Evolutionary conservation across 2,888 invertebrate genomes (phyloP).

Genomic region (Chirona hameri): DNA sequence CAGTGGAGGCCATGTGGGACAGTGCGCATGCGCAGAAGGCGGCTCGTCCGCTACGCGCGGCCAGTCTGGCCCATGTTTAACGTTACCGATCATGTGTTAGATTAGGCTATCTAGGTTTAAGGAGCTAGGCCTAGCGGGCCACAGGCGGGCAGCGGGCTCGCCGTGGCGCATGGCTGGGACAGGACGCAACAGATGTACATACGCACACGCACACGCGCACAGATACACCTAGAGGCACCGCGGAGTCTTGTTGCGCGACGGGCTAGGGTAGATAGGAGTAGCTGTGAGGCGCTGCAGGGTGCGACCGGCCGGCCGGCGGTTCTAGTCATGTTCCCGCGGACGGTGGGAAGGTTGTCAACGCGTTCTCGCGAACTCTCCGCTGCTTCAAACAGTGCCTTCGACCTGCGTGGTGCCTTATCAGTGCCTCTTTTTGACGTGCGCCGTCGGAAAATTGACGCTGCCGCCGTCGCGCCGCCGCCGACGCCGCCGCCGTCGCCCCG

Average conservation of each 20-base stretch:
- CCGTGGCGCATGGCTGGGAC: constrained; percentile 1
- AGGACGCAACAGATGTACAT: not conserved
- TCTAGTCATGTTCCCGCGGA: not conserved
- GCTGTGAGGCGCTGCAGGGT: not conserved
- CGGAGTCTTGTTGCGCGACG: not conserved
- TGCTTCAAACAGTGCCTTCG: constrained; percentile 2
- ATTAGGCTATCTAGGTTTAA: not conserved
- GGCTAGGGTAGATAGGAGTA: not conserved
- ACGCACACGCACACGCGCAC: not conserved
- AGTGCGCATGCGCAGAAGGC: not conserved
- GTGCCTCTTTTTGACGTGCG: not conserved
- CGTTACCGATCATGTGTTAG: constrained; percentile 9
- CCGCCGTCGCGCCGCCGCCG: not conserved
- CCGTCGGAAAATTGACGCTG: not conserved
- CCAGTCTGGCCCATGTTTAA: not conserved
- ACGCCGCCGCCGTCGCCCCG: not conserved
- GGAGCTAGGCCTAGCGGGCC: not conserved
- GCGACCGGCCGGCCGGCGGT: not conserved
- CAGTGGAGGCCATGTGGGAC: not conserved
- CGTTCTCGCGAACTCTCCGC: not conserved
- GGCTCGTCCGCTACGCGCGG: not conserved
- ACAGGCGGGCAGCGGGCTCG: not conserved
- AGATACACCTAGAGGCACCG: not conserved
- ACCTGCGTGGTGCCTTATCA: constrained; percentile 1
- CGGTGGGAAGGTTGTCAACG: not conserved